Evolutionary conservation across 2,113 vertebrate species (phyloP).

Genomic region (Scopus umbretta): DNA sequence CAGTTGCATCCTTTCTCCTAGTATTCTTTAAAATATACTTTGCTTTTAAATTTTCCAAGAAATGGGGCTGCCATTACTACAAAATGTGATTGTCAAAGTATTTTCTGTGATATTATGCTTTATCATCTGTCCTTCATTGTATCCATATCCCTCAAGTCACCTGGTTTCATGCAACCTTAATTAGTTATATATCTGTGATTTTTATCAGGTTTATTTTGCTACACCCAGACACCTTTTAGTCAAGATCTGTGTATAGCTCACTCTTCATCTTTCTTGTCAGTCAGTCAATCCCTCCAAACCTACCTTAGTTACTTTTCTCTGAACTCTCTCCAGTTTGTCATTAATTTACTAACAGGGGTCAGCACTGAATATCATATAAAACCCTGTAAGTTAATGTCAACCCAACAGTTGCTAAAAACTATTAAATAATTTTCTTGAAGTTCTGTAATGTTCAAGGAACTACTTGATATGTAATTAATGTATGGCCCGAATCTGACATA

Average conservation of each 20-base stretch:
- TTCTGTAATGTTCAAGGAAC: neutral
- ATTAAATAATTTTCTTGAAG: neutral
- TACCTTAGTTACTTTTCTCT: neutral
- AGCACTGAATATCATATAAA: neutral
- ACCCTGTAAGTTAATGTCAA: neutral
- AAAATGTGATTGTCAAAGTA: neutral
- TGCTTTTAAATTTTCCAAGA: neutral
- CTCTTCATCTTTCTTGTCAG: neutral
- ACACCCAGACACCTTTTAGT: neutral
- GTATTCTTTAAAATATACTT: neutral
- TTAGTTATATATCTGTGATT: neutral
- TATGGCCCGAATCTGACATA: neutral
- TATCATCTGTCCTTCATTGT: neutral
- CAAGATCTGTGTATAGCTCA: neutral
- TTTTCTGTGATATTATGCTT: neutral
- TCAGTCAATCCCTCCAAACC: neutral
- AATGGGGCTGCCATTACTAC: neutral
- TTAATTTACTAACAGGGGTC: neutral
- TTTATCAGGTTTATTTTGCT: neutral
- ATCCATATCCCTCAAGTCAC: neutral
- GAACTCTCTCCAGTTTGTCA: neutral
- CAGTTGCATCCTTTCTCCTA: neutral
- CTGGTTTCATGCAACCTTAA: neutral
- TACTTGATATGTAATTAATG: neutral
- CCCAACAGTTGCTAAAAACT: neutral